Conservation (phyloP, 2,797 vertebrate species). For the Alfaro cultratus region DNA sequence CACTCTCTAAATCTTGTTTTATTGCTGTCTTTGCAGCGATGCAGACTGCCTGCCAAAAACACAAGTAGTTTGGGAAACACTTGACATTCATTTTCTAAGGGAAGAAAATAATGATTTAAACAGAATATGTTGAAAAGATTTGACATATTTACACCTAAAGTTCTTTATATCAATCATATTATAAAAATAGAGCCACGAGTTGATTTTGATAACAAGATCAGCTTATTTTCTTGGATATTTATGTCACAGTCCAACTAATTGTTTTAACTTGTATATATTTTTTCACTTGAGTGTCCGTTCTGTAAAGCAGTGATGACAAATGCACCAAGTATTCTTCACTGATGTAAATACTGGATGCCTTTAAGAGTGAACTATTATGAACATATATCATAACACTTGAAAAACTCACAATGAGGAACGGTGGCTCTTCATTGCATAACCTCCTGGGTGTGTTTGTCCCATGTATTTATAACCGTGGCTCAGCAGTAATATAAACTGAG, state of each 20-base stretch:
- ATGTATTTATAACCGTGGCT: slow-evolving; percentile 66
- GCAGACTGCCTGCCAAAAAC: slow-evolving; percentile 20
- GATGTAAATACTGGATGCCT: slow-evolving; percentile 67
- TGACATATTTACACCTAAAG: background rate
- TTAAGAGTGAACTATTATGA: slow-evolving; percentile 33
- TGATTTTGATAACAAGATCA: background rate
- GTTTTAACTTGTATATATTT: background rate
- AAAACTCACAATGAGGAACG: slow-evolving; percentile 25
- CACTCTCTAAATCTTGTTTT: background rate
- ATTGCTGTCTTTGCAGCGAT: background rate
- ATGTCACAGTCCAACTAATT: background rate
- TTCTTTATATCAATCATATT: background rate
- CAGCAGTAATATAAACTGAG: slow-evolving; percentile 62
- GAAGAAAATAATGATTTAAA: background rate
- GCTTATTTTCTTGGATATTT: background rate
- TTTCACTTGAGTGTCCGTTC: background rate
- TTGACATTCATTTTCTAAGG: slow-evolving; percentile 13
- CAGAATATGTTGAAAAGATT: background rate
- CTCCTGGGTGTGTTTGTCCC: slow-evolving; percentile 64
- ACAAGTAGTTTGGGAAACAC: slow-evolving; percentile 24
- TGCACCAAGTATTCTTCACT: slow-evolving; percentile 36
- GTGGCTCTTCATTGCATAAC: slow-evolving; percentile 57
- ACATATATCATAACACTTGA: slow-evolving; percentile 27
- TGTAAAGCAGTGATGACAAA: slow-evolving; percentile 21
- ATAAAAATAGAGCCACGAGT: background rate